Evolutionary conservation across 1,140 invertebrate genomes (phyloP), one percentile per base, ranked within the genome.

Genomic region (Achroia grisella): DNA sequence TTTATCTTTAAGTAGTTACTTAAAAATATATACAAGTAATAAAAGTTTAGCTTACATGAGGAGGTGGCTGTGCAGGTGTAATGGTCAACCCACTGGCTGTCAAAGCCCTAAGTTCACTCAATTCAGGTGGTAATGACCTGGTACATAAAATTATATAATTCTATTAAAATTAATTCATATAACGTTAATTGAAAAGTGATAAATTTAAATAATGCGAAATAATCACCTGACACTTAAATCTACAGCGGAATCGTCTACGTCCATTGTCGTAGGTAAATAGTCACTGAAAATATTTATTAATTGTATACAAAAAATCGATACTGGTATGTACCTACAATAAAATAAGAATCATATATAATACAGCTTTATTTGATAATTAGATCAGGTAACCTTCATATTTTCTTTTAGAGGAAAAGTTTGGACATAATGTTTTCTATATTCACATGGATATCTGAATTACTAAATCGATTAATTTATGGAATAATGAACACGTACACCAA

Each of bases 191-290:
- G 2, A 23, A n/a, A 45, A 45, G 49, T 50, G 35, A 56, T n/a
- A 53, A 39, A 48, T 49, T 23, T 23, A 23, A 44, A 43, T 32
- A 44, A 42, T 31, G 33, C 47, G 41, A 62, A 75, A 39, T 41
- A 23, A 23, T 86, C 87, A 94, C 93, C 91, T 91, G 54, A 93
- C 89, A 80, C 92, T 93, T 40, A 94, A 85, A 85, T 94, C 91
- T 34, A 92, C 91, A 30, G 91, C 91, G 11, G 90, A 89, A 71
- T 91, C 90, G 52, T 91, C 90, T 64, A 89, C 87, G 81, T 90
- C 90, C 89, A 91, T 91, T 71, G 56, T 23, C 58, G 64, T 43
- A 59, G 56, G 58, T 68, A 67, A 45, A 48, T 59, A 64, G 59
- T 51, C 62, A 63, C 53, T 59, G 60, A 52, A 62, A 65, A 67